Conservation (phyloP, 1,140 invertebrate species). For the Halyomorpha halys region DNA sequence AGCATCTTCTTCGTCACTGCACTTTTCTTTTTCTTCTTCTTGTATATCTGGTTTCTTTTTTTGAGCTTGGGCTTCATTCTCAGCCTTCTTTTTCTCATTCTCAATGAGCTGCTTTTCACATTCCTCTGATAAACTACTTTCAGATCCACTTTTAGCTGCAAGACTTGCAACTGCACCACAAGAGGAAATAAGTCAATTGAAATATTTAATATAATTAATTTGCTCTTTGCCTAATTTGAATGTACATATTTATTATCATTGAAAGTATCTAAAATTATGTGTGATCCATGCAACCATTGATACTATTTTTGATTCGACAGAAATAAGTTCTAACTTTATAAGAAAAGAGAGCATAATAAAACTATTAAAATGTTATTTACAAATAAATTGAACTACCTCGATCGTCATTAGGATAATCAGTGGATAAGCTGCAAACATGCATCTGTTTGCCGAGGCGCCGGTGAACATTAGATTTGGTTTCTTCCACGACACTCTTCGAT, state of each 20-base stretch:
- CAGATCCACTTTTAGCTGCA: constrained; percentile 68
- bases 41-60: constrained; percentile 36
- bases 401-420: constrained; percentile 38
- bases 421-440: constrained; percentile 47
- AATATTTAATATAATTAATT: too few relatives aligned
- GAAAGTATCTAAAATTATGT: too few relatives aligned
- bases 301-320: too few relatives aligned
- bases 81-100: constrained; percentile 24
- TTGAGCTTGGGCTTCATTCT: constrained; percentile 16
- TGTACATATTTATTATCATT: too few relatives aligned
- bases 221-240: too few relatives aligned
- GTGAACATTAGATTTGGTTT: constrained; percentile 34
- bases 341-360: neutral
- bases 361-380: neutral
- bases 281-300: too few relatives aligned
- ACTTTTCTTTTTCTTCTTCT: constrained; percentile 57
- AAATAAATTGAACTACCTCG: neutral
- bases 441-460: constrained; percentile 63
- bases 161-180: constrained; percentile 28
- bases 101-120: constrained; percentile 30
- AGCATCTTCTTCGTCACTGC: constrained; percentile 46
- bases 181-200: too few relatives aligned
- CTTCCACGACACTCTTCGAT: constrained; percentile 41
- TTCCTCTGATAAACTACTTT: constrained; percentile 72
- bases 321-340: too few relatives aligned